Evolutionary conservation across 1,140 invertebrate species (phyloP).

Genomic region (Hylaeus anthracinus): DNA sequence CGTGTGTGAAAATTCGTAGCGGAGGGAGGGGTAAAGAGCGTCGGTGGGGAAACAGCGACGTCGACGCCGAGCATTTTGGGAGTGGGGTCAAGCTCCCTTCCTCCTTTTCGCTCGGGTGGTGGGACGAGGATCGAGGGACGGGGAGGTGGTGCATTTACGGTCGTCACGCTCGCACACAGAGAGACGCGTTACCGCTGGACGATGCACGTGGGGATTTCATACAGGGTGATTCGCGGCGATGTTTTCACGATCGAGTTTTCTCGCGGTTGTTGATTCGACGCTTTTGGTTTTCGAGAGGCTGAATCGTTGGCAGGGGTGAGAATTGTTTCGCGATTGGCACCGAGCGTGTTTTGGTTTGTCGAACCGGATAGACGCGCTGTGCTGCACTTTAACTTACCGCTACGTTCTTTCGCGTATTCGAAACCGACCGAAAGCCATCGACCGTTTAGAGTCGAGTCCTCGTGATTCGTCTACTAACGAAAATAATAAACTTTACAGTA

Average conservation of each 20-base stretch:
- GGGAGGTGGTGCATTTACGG: neutral
- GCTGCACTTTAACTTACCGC: too few relatives aligned
- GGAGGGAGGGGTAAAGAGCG: neutral
- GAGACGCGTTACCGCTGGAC: neutral
- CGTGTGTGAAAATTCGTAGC: constrained; percentile 26
- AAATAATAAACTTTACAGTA: too few relatives aligned
- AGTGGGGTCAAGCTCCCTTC: constrained; percentile 25
- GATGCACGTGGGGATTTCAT: constrained; percentile 22
- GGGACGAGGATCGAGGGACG: neutral
- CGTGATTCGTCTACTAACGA: too few relatives aligned
- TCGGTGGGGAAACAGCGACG: neutral
- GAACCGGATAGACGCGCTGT: neutral
- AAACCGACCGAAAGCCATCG: too few relatives aligned
- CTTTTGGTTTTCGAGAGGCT: constrained; percentile 1
- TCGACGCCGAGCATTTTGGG: constrained; percentile 6
- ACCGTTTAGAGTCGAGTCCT: too few relatives aligned
- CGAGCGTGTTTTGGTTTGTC: constrained; percentile 1
- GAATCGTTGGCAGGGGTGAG: neutral
- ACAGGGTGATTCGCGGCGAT: constrained; percentile 9
- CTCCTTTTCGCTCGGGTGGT: neutral
- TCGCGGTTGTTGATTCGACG: neutral
- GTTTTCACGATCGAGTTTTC: neutral
- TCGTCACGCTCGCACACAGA: neutral
- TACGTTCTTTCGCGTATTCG: too few relatives aligned
- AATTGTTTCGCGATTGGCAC: constrained; percentile 2